Evolutionary conservation across 2,797 vertebrate species (phyloP).

Genomic region (Epinephelus malabaricus): DNA sequence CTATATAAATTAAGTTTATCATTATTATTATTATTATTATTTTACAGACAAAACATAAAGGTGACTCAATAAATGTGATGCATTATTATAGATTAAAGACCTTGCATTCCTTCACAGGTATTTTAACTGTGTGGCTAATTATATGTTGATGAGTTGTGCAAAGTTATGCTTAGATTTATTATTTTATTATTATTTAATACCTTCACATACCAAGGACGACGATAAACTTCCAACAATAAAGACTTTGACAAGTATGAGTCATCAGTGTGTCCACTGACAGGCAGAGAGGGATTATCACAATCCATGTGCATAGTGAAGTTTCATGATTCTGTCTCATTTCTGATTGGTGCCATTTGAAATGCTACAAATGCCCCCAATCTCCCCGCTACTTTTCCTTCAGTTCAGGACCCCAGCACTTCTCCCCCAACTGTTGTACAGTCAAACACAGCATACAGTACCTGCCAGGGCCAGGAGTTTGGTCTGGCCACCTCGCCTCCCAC

Average conservation of each 20-base stretch:
- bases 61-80: neutral
- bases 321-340: too few species aligned
- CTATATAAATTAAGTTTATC: too few species aligned
- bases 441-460: slow-evolving; percentile 72
- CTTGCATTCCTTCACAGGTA: neutral
- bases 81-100: neutral
- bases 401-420: neutral
- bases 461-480: slow-evolving; percentile 86
- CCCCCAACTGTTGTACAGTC: neutral
- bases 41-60: neutral
- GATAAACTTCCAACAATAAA: too few species aligned
- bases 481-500: slow-evolving; percentile 83
- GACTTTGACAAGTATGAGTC: too few species aligned
- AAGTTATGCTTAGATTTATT: neutral
- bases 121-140: neutral
- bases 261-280: too few species aligned
- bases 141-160: neutral
- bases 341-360: too few species aligned
- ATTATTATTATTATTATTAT: neutral
- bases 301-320: too few species aligned
- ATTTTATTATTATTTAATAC: too few species aligned
- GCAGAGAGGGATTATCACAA: too few species aligned
- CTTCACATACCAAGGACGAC: too few species aligned
- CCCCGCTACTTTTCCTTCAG: too few species aligned
- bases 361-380: too few species aligned